A percentile compares a stretch with the other conserved stretches of the same genome.
These are phyloP conservation scores for Urosaurus nigricauda DNA, from an alignment of 2,797 vertebrate species.

Conservation along the genomic window DNA sequence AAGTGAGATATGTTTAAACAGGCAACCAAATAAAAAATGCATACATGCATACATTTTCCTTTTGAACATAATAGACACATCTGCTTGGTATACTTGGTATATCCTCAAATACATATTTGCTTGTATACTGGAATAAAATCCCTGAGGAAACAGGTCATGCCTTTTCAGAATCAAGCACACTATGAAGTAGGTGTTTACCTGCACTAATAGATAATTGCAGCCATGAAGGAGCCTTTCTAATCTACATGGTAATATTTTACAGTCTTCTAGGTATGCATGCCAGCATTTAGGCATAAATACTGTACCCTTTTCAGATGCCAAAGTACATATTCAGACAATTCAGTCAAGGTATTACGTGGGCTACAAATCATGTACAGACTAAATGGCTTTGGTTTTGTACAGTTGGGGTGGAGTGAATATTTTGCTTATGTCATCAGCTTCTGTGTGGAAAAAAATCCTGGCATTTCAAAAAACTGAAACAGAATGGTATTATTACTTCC, in stretches of 20 bases:
- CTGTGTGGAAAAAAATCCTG: slow-evolving; percentile 26
- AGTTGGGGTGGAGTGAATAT: slow-evolving; percentile 39
- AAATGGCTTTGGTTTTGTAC: slow-evolving; percentile 48
- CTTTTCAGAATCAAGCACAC: slow-evolving; percentile 46
- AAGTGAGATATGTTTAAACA: neutral
- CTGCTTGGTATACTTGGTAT: neutral
- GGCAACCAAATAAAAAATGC: neutral
- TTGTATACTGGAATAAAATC: slow-evolving; percentile 45
- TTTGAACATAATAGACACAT: neutral
- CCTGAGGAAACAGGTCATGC: slow-evolving; percentile 57
- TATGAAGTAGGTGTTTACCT: slow-evolving; percentile 67
- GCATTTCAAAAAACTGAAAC: slow-evolving; percentile 45
- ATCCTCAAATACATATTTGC: slow-evolving; percentile 40
- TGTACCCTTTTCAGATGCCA: slow-evolving; percentile 41
- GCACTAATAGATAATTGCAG: slow-evolving; percentile 64
- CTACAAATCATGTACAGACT: slow-evolving; percentile 41
- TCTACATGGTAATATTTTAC: slow-evolving; percentile 63
- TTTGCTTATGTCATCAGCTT: slow-evolving; percentile 37
- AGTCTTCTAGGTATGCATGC: slow-evolving; percentile 58
- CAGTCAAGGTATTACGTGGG: slow-evolving; percentile 52
- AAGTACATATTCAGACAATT: slow-evolving; percentile 56
- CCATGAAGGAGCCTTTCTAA: slow-evolving; percentile 56
- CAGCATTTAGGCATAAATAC: slow-evolving; percentile 54
- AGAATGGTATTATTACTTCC: slow-evolving; percentile 28
- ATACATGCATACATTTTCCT: neutral